A percentile compares a stretch with the other conserved stretches of the same genome.
phyloP scores from a whole-genome alignment of 2,888 invertebrate genomes.

The Priocnemis perturbator region DNA sequence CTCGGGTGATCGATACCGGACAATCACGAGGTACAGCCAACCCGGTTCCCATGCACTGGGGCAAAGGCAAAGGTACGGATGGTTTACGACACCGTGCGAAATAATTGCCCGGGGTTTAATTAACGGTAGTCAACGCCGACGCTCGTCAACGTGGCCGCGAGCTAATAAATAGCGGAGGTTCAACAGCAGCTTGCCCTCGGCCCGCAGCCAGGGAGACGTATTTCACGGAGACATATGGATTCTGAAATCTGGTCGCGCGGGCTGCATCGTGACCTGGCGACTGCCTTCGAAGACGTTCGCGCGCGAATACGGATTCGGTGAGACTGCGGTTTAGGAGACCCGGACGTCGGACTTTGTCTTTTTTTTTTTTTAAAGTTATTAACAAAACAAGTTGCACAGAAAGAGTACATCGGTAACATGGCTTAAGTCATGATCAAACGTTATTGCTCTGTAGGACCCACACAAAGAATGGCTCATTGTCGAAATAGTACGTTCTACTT shows the following conservation, averaged over 20 bases:
- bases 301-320: no score
- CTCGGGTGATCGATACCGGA: conserved; percentile 38
- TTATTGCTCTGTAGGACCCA: no score
- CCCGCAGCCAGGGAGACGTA: conserved; percentile 36
- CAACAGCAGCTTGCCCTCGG: conserved; percentile 35
- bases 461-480: no score
- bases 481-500: no score
- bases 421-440: no score
- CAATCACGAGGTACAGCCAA: conserved; percentile 32
- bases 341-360: no score
- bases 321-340: no score
- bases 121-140: conserved; percentile 53
- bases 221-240: conserved; percentile 50
- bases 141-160: conserved; percentile 47
- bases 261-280: no score
- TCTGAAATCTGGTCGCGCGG: conserved; percentile 27
- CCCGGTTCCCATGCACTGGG: neutral
- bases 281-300: no score
- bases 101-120: conserved; percentile 55
- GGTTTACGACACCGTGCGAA: conserved; percentile 53
- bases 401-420: no score
- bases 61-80: conserved; percentile 32
- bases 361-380: no score
- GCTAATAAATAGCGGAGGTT: conserved; percentile 51
- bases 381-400: no score